Base-by-base conservation (phyloP, 2,113 vertebrate genomes). In the Hippocampus abdominalis region DNA sequence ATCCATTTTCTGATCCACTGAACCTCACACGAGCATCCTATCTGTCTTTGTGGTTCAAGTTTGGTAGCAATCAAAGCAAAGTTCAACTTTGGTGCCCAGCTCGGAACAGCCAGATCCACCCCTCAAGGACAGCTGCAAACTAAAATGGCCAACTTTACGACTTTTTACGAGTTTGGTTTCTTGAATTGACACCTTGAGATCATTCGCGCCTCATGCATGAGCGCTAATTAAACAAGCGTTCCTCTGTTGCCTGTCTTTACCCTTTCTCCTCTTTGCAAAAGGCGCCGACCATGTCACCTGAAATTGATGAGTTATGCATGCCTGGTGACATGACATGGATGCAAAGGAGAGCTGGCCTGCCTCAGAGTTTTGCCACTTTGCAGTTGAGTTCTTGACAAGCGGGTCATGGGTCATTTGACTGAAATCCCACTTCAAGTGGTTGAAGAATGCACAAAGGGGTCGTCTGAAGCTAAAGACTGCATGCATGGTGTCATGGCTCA, bases 301-400 rank as follows among this genome's bases (percentile, higher is more conserved):
- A 32, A 49, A 70, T 54, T 51, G 23, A 49, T 27, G 36, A 67
- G 46, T 51, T 66, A 8, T 18, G 18, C 48, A 54, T 65, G 40
- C 11, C 72, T 61, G 75, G 71, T 70, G 32, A 53, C 27, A 57
- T 65, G 25, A 46, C 66, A 49, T 20, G 29, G 16, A 36, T 75
- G 71, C 0, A 3, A 64, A 65, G 69, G 72, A 77, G 86, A 88
- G 74, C 80, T 90, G 89, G 72, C 69, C 65, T 2, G 56, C 71
- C 25, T 3, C n/a, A 2, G 20, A 29, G 74, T 66, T 79, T 70
- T 73, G 64, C 81, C 72, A 54, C 63, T 74, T 53, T 84, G 72
- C 48, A 73, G 68, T 59, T 66, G 79, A 66, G 42, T 71, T 67
- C 72, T 82, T 77, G 78, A 71, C 68, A 42, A 66, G 73, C 63